Evolutionary conservation across 2,888 invertebrate species (phyloP).

Genomic region (Yponomeuta cagnagella): DNA sequence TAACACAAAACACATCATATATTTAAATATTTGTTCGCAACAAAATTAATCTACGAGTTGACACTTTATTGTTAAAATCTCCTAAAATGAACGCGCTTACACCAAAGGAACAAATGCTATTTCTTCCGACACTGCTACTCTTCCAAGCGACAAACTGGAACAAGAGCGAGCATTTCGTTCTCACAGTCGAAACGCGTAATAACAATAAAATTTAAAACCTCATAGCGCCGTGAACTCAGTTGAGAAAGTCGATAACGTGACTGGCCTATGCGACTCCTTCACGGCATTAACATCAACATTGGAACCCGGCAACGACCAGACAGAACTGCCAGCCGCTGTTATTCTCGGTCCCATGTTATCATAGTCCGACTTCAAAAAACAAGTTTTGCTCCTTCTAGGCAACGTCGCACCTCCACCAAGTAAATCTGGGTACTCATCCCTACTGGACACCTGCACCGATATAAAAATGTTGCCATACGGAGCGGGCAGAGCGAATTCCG

Average conservation of each 20-base stretch:
- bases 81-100: too few relatives aligned
- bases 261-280: constrained; percentile 37
- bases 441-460: constrained; percentile 85
- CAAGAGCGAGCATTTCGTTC: background rate
- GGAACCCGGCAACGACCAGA: constrained; percentile 84
- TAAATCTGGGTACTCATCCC: constrained; percentile 87
- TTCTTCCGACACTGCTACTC: too few relatives aligned
- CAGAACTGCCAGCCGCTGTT: constrained; percentile 91
- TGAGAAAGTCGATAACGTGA: constrained; percentile 60
- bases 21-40: too few relatives aligned
- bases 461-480: constrained; percentile 87
- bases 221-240: constrained; percentile 68
- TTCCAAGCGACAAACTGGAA: too few relatives aligned
- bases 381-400: constrained; percentile 68
- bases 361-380: constrained; percentile 81
- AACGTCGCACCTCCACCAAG: constrained; percentile 72
- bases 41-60: too few relatives aligned
- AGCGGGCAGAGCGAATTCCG: constrained; percentile 66
- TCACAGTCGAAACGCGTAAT: background rate
- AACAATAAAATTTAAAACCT: constrained; percentile 21
- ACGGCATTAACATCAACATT: constrained; percentile 43
- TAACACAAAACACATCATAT: too few relatives aligned
- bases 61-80: too few relatives aligned
- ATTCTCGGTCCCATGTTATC: constrained; percentile 94
- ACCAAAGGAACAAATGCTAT: too few relatives aligned